phyloP scores from a whole-genome alignment of 2,888 invertebrate species.

The Notodromas monacha region DNA sequence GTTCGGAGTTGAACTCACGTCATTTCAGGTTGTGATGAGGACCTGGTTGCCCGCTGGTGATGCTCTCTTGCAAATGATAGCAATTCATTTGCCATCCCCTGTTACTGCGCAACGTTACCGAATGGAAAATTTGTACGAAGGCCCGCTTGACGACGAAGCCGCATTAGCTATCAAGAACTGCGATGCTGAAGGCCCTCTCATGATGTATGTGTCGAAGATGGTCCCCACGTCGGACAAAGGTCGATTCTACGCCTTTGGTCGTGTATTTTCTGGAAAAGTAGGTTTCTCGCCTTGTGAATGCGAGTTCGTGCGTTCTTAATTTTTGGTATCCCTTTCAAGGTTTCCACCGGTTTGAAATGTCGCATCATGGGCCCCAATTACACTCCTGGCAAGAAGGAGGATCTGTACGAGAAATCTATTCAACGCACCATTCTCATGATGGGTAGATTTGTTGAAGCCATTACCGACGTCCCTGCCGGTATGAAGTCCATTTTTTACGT shows the following conservation, averaged over 20 bases:
- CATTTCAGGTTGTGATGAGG: slow-evolving; percentile 89
- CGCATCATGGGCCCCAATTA: slow-evolving; percentile 99
- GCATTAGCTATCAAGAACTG: slow-evolving; percentile 68
- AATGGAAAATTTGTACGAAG: slow-evolving; percentile 98
- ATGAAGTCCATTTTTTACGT: too few species aligned
- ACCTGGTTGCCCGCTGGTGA: slow-evolving; percentile 98
- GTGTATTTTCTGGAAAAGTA: slow-evolving; percentile 95
- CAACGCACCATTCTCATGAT: slow-evolving; percentile 99
- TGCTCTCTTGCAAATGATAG: slow-evolving; percentile 98
- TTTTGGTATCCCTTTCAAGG: too few species aligned
- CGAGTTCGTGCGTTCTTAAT: too few species aligned
- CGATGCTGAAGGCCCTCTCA: slow-evolving; percentile 86
- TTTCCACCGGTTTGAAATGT: slow-evolving; percentile 54
- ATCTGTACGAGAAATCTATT: slow-evolving; percentile 91
- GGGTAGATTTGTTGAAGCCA: slow-evolving; percentile 97
- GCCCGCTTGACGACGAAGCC: slow-evolving; percentile 79
- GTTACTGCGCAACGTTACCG: slow-evolving; percentile 96
- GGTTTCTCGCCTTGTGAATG: too few species aligned
- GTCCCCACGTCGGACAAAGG: slow-evolving; percentile 99
- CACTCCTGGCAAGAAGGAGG: slow-evolving; percentile 89
- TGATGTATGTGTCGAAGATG: slow-evolving; percentile 99
- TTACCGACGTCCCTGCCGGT: slow-evolving; percentile 91
- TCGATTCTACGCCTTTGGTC: slow-evolving; percentile 97
- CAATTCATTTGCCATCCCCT: slow-evolving; percentile 94
- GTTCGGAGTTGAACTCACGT: too few species aligned